Percentiles rank a stretch among this genome's conserved stretches.
phyloP scores from a whole-genome alignment of 2,888 invertebrate genomes.

The Orchestes rusci region DNA sequence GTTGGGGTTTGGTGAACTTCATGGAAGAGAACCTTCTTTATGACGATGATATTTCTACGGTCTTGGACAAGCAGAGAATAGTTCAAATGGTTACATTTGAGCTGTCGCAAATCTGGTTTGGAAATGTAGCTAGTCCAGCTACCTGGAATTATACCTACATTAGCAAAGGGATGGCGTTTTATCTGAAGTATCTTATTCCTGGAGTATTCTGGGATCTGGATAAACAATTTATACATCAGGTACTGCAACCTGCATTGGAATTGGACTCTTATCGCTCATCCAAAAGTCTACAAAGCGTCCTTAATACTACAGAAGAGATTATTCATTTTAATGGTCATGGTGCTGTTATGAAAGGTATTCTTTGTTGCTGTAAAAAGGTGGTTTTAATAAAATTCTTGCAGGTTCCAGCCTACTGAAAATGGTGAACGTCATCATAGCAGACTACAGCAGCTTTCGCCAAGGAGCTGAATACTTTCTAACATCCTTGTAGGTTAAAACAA shows the following conservation, averaged over 20 bases:
- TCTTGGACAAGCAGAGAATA: slow-evolving; percentile 53
- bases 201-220: slow-evolving; percentile 54
- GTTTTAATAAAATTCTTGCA: slow-evolving; percentile 23
- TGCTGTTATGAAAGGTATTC: no score
- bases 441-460: slow-evolving; percentile 5
- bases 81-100: slow-evolving; percentile 68
- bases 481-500: slow-evolving; percentile 16
- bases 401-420: slow-evolving; percentile 10
- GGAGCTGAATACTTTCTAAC: slow-evolving; percentile 13
- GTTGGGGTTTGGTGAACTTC: slow-evolving; percentile 4
- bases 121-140: slow-evolving; percentile 64
- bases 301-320: slow-evolving; percentile 20
- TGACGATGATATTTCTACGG: slow-evolving; percentile 41
- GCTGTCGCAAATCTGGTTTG: slow-evolving; percentile 77
- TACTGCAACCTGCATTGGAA: slow-evolving; percentile 49
- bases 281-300: slow-evolving; percentile 12
- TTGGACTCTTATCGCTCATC: slow-evolving; percentile 17
- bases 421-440: slow-evolving; percentile 12
- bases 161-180: slow-evolving; percentile 68
- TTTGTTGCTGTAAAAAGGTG: no score
- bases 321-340: no score
- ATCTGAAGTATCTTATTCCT: slow-evolving; percentile 63
- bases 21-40: slow-evolving; percentile 56
- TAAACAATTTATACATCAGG: slow-evolving; percentile 60
- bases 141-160: slow-evolving; percentile 73